phyloP scores from a whole-genome alignment of 2,888 invertebrate species.

The Schrankia costaestrigalis region DNA sequence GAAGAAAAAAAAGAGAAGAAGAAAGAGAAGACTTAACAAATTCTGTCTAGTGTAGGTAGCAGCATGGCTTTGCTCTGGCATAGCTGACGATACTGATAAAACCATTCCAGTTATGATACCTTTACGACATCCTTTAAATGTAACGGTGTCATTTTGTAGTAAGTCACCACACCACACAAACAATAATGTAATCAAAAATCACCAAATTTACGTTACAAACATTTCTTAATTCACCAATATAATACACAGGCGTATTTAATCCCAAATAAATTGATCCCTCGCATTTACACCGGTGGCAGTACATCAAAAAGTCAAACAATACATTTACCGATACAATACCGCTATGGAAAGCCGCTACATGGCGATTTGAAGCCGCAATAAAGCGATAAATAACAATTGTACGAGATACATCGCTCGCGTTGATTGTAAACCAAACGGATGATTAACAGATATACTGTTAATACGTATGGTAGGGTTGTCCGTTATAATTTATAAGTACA shows the following conservation, averaged over 20 bases:
- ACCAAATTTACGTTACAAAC: too few relatives aligned
- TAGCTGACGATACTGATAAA: too few relatives aligned
- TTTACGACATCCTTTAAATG: too few relatives aligned
- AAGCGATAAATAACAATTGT: slow-evolving; percentile 68
- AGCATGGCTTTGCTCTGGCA: too few relatives aligned
- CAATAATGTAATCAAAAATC: too few relatives aligned
- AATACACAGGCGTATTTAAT: neutral
- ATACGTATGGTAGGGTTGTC: slow-evolving; percentile 36
- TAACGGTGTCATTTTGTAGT: too few relatives aligned
- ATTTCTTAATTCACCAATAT: too few relatives aligned
- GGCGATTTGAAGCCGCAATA: slow-evolving; percentile 33
- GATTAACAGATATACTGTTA: slow-evolving; percentile 73
- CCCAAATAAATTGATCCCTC: slow-evolving; percentile 4
- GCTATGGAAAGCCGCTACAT: slow-evolving; percentile 22
- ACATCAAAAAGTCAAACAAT: slow-evolving; percentile 18
- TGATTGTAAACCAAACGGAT: slow-evolving; percentile 60
- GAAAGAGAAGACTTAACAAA: too few relatives aligned
- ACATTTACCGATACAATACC: slow-evolving; percentile 13
- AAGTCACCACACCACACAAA: too few relatives aligned
- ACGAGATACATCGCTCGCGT: slow-evolving; percentile 47
- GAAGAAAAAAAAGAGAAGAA: too few relatives aligned
- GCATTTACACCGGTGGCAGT: slow-evolving; percentile 8
- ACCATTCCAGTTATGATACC: too few relatives aligned
- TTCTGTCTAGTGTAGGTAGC: too few relatives aligned
- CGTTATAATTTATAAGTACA: slow-evolving; percentile 9